Conservation (phyloP, 2,797 vertebrate genomes). For the Okamejei kenojei region DNA sequence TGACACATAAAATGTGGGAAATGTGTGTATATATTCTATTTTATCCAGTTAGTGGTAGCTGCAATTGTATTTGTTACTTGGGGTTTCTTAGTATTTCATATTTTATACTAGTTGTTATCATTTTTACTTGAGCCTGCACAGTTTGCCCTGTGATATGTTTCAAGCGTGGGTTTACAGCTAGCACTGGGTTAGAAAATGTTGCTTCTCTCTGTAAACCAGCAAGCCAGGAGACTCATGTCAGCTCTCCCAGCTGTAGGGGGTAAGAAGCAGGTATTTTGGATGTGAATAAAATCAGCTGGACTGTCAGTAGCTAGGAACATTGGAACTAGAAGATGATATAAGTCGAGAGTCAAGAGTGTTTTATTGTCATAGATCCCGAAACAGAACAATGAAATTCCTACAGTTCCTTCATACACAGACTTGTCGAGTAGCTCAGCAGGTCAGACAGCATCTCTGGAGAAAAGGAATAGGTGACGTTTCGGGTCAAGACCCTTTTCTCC, state of each 20-base stretch:
- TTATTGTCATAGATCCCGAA: no score
- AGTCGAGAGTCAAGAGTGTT: no score
- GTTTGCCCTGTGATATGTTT: no score
- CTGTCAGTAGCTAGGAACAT: not conserved
- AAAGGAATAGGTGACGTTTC: no score
- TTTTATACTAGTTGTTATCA: not conserved
- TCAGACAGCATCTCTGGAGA: no score
- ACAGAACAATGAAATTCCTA: no score
- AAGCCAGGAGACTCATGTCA: not conserved
- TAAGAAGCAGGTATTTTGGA: no score
- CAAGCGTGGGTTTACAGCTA: not conserved
- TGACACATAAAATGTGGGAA: not conserved
- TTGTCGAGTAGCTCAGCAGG: no score
- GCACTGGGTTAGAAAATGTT: not conserved
- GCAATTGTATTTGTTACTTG: not conserved
- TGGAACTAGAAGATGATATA: not conserved
- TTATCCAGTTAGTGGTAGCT: not conserved
- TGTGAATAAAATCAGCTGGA: not conserved
- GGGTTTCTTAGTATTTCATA: not conserved
- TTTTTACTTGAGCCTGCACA: not conserved
- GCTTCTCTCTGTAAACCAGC: not conserved
- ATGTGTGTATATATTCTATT: not conserved
- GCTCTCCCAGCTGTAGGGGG: not conserved
- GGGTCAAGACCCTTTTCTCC: no score
- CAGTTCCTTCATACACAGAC: no score